These are phyloP conservation scores for Dallia pectoralis DNA, from an alignment of 2,797 vertebrate genomes.

Conservation along the genomic window DNA sequence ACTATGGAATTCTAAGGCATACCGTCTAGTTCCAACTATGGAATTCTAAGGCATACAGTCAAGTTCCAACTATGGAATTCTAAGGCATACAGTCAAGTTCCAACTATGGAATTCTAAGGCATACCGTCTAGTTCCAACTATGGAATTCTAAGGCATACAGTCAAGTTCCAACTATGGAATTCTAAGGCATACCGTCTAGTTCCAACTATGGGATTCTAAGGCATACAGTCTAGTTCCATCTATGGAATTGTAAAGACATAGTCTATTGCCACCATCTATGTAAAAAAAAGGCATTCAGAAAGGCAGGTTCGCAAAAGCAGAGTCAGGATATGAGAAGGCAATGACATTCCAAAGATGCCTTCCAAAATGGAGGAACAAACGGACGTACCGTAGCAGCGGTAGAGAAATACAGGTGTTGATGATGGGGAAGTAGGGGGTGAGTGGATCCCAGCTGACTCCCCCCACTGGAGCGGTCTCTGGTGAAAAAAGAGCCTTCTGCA, in stretches of 20 bases:
- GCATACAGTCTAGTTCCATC: no score
- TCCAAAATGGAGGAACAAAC: not conserved
- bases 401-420: slow-evolving; percentile 77
- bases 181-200: no score
- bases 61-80: no score
- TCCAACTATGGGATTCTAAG: no score
- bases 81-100: no score
- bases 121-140: no score
- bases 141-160: not conserved
- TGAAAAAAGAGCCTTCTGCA: slow-evolving; percentile 57
- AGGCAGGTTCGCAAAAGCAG: not conserved
- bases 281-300: not conserved
- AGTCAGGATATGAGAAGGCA: not conserved
- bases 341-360: slow-evolving; percentile 12
- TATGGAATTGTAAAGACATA: no score
- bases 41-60: not conserved
- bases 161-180: not conserved
- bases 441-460: slow-evolving; percentile 49
- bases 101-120: no score
- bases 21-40: not conserved
- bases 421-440: slow-evolving; percentile 63
- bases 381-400: slow-evolving; percentile 72
- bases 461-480: slow-evolving; percentile 47
- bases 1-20: not conserved
- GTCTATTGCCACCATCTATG: no score